Evolutionary conservation across 2,113 vertebrate species (phyloP).

Genomic region (Podilymbus podiceps): DNA sequence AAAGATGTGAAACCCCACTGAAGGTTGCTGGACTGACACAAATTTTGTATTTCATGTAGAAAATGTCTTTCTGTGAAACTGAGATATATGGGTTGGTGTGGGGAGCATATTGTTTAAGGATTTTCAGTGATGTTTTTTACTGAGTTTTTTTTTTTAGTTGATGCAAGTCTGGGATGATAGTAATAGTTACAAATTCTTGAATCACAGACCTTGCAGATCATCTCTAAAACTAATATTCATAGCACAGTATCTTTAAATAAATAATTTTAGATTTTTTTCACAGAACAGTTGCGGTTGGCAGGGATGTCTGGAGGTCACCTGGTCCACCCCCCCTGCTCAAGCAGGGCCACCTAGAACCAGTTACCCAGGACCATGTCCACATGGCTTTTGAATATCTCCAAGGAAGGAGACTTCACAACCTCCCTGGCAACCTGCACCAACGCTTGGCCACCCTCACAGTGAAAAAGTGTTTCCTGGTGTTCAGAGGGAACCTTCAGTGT

Average conservation of each 20-base stretch:
- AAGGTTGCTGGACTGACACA: background rate
- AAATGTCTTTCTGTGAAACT: background rate
- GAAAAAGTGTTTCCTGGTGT: background rate
- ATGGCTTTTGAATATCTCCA: background rate
- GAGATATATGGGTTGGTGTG: background rate
- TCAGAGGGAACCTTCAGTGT: background rate
- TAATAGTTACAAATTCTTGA: background rate
- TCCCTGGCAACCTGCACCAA: background rate
- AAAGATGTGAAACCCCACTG: background rate
- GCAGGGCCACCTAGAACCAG: background rate
- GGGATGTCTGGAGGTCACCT: background rate
- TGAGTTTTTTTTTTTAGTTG: background rate
- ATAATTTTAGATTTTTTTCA: background rate
- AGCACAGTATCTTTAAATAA: background rate
- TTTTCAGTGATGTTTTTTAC: background rate
- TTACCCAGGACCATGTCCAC: no score
- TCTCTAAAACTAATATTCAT: background rate
- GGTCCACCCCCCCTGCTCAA: rapidly evolving
- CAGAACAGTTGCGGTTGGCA: background rate
- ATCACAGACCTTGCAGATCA: background rate
- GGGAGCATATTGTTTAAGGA: background rate
- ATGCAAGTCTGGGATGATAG: background rate
- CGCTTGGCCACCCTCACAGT: rapidly evolving
- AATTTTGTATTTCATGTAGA: background rate
- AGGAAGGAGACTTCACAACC: background rate